Percentiles rank a stretch among this genome's conserved stretches.
Conservation (phyloP, 2,797 vertebrate species). For the Acipenser transmontanus region DNA sequence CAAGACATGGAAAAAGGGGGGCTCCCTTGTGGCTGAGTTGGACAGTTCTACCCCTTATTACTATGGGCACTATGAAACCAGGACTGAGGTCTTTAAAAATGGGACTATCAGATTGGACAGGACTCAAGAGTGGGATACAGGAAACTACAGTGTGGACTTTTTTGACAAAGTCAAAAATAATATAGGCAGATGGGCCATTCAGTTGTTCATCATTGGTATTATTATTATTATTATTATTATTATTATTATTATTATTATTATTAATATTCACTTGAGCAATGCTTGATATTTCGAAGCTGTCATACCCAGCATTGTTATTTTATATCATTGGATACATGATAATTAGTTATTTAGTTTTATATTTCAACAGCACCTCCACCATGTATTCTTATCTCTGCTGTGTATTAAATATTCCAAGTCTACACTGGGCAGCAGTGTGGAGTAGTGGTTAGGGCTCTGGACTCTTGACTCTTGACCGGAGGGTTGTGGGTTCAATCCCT, state of each 20-base stretch:
- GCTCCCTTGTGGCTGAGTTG: not conserved
- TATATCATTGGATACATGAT: too few relatives aligned
- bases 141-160: not conserved
- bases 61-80: not conserved
- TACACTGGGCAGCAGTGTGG: too few relatives aligned
- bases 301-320: too few relatives aligned
- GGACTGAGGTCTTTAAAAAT: not conserved
- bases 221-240: not conserved
- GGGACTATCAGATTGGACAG: not conserved
- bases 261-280: not conserved
- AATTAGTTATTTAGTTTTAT: too few relatives aligned
- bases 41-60: not conserved
- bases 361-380: too few relatives aligned
- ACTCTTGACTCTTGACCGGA: too few relatives aligned
- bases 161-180: not conserved
- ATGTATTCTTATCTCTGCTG: too few relatives aligned
- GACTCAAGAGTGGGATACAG: not conserved
- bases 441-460: too few relatives aligned
- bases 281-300: not conserved
- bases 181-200: not conserved
- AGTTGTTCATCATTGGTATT: not conserved
- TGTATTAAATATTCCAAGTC: too few relatives aligned
- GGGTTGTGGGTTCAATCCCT: too few relatives aligned
- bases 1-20: not conserved
- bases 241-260: not conserved